Evolutionary conservation across 2,888 invertebrate species (phyloP).

Genomic region (Drosophila siamana): DNA sequence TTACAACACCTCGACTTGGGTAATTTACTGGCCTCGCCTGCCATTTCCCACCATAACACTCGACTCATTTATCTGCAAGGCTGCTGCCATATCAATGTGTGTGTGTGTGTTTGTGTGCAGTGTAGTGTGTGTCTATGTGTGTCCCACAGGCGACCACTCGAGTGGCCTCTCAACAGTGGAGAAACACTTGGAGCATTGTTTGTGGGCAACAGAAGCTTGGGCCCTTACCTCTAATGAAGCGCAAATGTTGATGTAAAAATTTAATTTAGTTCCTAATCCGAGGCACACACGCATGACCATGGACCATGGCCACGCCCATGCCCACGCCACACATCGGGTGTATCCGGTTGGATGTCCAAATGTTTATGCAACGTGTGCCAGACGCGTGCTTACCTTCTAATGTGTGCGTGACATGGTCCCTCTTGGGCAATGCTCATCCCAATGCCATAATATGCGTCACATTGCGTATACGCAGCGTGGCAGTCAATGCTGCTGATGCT

Average conservation of each 20-base stretch:
- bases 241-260: conserved; percentile 79
- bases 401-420: conserved; percentile 76
- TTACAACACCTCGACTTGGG: conserved; percentile 42
- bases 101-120: background rate
- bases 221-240: conserved; percentile 74
- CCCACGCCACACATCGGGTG: conserved; percentile 9
- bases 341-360: conserved; percentile 58
- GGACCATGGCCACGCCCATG: background rate
- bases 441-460: conserved; percentile 30
- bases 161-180: conserved; percentile 61
- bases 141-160: conserved; percentile 66
- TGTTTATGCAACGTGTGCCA: conserved; percentile 76
- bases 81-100: conserved; percentile 46
- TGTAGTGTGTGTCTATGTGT: conserved; percentile 26
- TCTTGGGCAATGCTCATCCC: conserved; percentile 39
- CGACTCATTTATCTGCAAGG: conserved; percentile 67
- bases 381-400: conserved; percentile 75
- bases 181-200: conserved; percentile 65
- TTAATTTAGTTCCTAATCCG: conserved; percentile 76
- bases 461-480: conserved; percentile 68
- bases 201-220: conserved; percentile 15
- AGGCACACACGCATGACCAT: conserved; percentile 58
- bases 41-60: conserved; percentile 69
- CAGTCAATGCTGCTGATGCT: conserved; percentile 23
- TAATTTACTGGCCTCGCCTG: conserved; percentile 48